Conservation (phyloP, 2,888 invertebrate genomes). For the Diadegma fenestrale region DNA sequence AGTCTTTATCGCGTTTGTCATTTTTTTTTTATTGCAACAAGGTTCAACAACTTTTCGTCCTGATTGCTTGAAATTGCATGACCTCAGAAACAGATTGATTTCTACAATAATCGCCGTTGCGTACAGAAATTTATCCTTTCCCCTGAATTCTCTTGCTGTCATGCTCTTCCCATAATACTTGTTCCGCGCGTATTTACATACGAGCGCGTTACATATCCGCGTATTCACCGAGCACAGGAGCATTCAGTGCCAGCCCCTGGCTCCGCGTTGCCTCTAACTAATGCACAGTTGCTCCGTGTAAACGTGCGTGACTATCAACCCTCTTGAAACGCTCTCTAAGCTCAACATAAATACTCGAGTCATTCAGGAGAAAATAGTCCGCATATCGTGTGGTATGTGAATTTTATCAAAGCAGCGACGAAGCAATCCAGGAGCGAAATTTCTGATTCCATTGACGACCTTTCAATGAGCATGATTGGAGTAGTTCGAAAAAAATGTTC, state of each 20-base stretch:
- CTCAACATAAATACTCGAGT: slow-evolving; percentile 2
- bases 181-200: slow-evolving; percentile 65
- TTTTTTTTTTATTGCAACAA: neutral
- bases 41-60: neutral
- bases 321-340: slow-evolving; percentile 35
- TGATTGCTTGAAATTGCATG: neutral
- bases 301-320: slow-evolving; percentile 48
- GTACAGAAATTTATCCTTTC: slow-evolving; percentile 15
- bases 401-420: slow-evolving; percentile 18
- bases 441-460: neutral
- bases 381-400: neutral
- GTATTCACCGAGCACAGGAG: slow-evolving; percentile 53
- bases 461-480: neutral
- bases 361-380: neutral
- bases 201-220: slow-evolving; percentile 72
- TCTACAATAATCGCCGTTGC: neutral
- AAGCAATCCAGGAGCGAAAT: neutral
- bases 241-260: slow-evolving; percentile 22
- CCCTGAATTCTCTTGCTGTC: slow-evolving; percentile 32
- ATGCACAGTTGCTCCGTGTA: slow-evolving; percentile 43
- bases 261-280: slow-evolving; percentile 23
- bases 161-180: slow-evolving; percentile 36
- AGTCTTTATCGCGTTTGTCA: neutral
- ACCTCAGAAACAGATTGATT: neutral
- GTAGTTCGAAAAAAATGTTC: neutral